Base-by-base conservation (phyloP, 2,888 invertebrate species). In the Eustalomyia histrio region DNA sequence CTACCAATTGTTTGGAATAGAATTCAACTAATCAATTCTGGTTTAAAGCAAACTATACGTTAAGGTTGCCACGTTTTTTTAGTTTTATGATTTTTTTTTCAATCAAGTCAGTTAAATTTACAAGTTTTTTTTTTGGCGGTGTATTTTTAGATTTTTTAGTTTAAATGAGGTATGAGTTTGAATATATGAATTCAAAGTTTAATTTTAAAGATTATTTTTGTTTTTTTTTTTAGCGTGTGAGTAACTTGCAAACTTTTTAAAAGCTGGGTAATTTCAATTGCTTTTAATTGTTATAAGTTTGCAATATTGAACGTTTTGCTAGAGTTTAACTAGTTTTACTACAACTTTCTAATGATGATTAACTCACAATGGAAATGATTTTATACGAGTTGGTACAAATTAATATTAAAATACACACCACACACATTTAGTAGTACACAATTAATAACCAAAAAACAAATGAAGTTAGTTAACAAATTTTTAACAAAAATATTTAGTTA, bases 1-100 rank as follows among this genome's bases (percentile, higher is more conserved):
- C 91, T 91, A 90, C 91, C 91, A 90, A 91, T 91, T 90, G 88
- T 90, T 90, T 88, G 90, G 90, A 90, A 90, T 90, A 90, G 90
- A 90, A 89, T 90, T 90, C 90, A 90, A 90, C 90, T 90, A 90
- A 90, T 90, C 90, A 88, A 89, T 89, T 88, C 89, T 88, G 89
- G 87, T 88, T 89, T 86, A 88, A 85, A 87, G 86, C 86, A 85
- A 85, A 85, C 86, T 83, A 85, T 74, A 71, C 57, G 55, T 61
- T 43, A 60, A 55, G 55, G 29, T 69, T 75, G 69, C 68, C 74
- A 61, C 63, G 21, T 76, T 65, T 63, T 43, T 68, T 74, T 55
- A 43, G 63, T 18, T 58, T 18, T 12, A 29, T 18, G 4, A 18
- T 53, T 52, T 58, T 18, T 24, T n/a, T n/a, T n/a, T n/a, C n/a